phyloP scores from a whole-genome alignment of 2,797 vertebrate genomes.

The Gadopsis marmoratus region DNA sequence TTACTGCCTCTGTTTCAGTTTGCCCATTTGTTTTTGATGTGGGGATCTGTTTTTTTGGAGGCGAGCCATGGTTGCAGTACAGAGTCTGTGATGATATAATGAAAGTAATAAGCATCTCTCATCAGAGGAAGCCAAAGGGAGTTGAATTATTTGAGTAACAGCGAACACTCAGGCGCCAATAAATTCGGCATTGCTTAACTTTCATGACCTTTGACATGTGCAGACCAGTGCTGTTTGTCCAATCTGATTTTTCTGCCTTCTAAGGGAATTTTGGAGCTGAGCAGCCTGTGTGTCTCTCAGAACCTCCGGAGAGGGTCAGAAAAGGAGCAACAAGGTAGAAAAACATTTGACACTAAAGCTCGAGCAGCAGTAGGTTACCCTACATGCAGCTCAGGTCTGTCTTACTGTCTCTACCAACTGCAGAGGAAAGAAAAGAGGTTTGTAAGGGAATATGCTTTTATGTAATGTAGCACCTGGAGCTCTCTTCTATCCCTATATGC shows the following conservation, averaged over 20 bases:
- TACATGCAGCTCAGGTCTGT: constrained; percentile 31
- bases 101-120: constrained; percentile 32
- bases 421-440: constrained; percentile 50
- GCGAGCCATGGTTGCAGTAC: constrained; percentile 11
- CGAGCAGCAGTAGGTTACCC: constrained; percentile 34
- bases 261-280: constrained; percentile 45
- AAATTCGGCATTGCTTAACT: constrained; percentile 28
- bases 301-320: constrained; percentile 46
- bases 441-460: constrained; percentile 58
- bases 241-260: constrained; percentile 37
- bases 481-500: constrained; percentile 52
- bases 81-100: constrained; percentile 26
- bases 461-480: constrained; percentile 65
- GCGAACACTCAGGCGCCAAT: neutral
- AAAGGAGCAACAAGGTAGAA: constrained; percentile 36
- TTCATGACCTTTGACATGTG: constrained; percentile 50
- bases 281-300: constrained; percentile 22
- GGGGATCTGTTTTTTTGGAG: constrained; percentile 35
- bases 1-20: constrained; percentile 28
- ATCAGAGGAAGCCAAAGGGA: constrained; percentile 31
- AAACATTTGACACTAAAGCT: constrained; percentile 56
- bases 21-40: constrained; percentile 41
- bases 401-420: constrained; percentile 37
- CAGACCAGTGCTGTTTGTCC: constrained; percentile 19
- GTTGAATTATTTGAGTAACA: constrained; percentile 26